Evolutionary conservation across 1,140 invertebrate species (phyloP).

Genomic region (Schlechtendalia chinensis): DNA sequence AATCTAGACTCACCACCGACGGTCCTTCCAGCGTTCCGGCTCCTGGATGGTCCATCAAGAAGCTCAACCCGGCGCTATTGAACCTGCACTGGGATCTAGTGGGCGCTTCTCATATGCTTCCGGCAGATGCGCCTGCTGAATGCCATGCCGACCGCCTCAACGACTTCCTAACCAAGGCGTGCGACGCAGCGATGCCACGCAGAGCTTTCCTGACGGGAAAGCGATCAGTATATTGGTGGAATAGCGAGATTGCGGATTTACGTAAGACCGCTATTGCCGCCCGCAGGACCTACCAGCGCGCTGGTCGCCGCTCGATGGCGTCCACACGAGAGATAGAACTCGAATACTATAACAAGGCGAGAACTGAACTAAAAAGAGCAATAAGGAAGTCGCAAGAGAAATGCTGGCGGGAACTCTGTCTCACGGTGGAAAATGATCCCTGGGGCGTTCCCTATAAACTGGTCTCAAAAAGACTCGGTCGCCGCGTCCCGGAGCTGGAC

Average conservation of each 20-base stretch:
- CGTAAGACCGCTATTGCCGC: neutral
- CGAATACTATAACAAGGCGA: neutral
- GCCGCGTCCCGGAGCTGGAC: neutral
- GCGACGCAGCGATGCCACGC: neutral
- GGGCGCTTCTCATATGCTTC: no score
- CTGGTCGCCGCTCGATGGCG: neutral
- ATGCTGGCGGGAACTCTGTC: neutral
- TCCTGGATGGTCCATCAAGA: neutral
- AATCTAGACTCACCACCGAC: no score
- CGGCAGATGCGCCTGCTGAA: neutral
- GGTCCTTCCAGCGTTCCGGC: neutral
- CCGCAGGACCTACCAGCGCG: neutral
- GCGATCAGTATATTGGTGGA: no score
- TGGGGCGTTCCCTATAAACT: constrained; percentile 20
- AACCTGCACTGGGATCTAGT: neutral
- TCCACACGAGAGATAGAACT: no score
- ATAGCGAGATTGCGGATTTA: fast-evolving
- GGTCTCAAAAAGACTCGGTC: neutral
- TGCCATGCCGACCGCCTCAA: neutral
- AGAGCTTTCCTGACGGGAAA: no score
- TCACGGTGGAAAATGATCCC: neutral
- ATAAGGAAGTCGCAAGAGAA: neutral
- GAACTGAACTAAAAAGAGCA: neutral
- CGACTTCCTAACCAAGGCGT: neutral
- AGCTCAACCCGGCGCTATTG: neutral